phyloP scores from a whole-genome alignment of 2,888 invertebrate species.

The Apoderus coryli region DNA sequence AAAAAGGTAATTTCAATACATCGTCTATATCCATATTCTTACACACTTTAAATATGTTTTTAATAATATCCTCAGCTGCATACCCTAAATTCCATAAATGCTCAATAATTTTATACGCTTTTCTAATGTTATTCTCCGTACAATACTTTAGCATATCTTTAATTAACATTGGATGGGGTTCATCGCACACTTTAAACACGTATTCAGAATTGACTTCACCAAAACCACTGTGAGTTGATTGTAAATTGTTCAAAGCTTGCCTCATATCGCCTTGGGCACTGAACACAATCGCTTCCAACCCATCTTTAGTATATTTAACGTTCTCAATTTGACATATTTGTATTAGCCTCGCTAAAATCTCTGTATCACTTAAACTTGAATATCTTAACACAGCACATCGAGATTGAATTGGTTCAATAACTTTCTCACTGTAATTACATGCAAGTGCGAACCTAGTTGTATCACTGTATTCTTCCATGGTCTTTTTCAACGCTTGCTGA shows the following conservation, averaged over 20 bases:
- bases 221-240: constrained; percentile 88
- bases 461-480: constrained; percentile 96
- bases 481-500: constrained; percentile 91
- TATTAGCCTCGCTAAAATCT: constrained; percentile 69
- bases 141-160: constrained; percentile 84
- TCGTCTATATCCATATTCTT: constrained; percentile 76
- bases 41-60: constrained; percentile 86
- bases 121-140: constrained; percentile 62
- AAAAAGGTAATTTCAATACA: constrained; percentile 54
- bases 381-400: constrained; percentile 94
- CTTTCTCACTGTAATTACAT: constrained; percentile 96
- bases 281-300: constrained; percentile 90
- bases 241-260: constrained; percentile 93
- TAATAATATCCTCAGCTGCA: constrained; percentile 91
- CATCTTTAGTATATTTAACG: constrained; percentile 80
- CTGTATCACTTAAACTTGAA: constrained; percentile 76
- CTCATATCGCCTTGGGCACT: constrained; percentile 98
- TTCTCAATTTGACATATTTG: constrained; percentile 62
- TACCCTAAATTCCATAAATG: constrained; percentile 90
- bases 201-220: constrained; percentile 81
- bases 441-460: constrained; percentile 97
- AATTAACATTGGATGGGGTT: constrained; percentile 91
- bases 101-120: constrained; percentile 72
- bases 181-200: constrained; percentile 98
- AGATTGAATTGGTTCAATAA: constrained; percentile 97